Conservation (phyloP, 64 coral and sea anemone genomes). For the Cladopsammia gracilis region DNA sequence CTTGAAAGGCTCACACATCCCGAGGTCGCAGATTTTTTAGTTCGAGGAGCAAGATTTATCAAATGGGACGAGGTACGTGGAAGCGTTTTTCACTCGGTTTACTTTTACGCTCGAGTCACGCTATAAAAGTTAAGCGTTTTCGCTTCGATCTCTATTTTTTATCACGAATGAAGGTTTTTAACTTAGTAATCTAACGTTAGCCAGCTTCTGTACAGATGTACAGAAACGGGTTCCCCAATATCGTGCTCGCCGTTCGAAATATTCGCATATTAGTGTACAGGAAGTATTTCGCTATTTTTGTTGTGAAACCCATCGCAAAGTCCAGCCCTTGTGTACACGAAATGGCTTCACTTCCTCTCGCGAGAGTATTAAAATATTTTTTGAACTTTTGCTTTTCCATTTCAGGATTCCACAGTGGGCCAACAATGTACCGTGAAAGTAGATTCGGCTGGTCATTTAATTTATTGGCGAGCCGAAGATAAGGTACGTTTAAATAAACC, state of each 20-base stretch:
- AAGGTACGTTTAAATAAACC: constrained; percentile 76
- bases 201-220: not conserved
- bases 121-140: not conserved
- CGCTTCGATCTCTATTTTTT: constrained; percentile 36
- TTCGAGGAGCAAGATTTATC: constrained; percentile 89
- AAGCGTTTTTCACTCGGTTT: constrained; percentile 5
- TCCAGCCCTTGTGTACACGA: constrained; percentile 10
- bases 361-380: constrained; percentile 12
- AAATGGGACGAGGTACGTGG: constrained; percentile 94
- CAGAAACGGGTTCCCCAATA: not conserved
- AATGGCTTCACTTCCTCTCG: constrained; percentile 11
- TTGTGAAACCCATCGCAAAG: constrained; percentile 12
- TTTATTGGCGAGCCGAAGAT: constrained; percentile 95
- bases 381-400: constrained; percentile 13
- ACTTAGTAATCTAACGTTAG: constrained; percentile 17
- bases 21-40: constrained; percentile 92
- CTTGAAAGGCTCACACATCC: constrained; percentile 91
- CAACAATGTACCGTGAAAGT: constrained; percentile 86
- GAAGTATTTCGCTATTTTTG: constrained; percentile 40
- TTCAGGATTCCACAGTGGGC: constrained; percentile 75
- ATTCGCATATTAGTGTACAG: constrained; percentile 1
- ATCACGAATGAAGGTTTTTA: not conserved
- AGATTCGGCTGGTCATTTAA: constrained; percentile 84
- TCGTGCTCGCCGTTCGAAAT: constrained; percentile 11
- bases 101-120: constrained; percentile 10